Base-by-base conservation (phyloP, 2,113 vertebrate genomes). In the Emydocephalus ijimae region DNA sequence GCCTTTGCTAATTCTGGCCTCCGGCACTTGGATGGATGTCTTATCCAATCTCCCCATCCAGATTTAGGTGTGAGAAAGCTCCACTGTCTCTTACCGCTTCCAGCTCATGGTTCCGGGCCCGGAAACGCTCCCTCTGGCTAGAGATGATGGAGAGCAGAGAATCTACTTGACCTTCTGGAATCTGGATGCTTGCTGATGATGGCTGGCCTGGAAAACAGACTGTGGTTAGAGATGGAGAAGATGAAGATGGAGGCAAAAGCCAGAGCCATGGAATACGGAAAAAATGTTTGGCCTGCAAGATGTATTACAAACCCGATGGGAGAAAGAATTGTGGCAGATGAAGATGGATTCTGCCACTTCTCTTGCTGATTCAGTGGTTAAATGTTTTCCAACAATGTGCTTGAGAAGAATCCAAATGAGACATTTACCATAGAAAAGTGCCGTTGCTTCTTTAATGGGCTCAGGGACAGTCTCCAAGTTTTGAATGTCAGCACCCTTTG, bases 141-240 rank as follows among this genome's bases (percentile, higher is more conserved):
- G 99, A 99, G 97, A 99, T 99, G 98, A 99, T 99, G 96, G 99
- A 99, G 39, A 99, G 98, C 55, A 99, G 98, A 0, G 99, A 99
- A 96, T 99, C 99, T 96, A 99, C 98, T 96, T 99, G 99, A 61
- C 97, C 98, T 95, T 98, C 98, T 0, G 99, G 98, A 88, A 99
- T 97, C 0, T 95, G 29, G 34, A 95, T 21, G 10, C 95, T 89
- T 26, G 96, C 56, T 2, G 96, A 57, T 0, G 94, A 85, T 0
- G 95, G 26, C 61, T 96, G 96, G 90, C 97, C 98, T 98, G 95
- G 0, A 3, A 92, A 26, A 59, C 0, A 89, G 85, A 4, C 10
- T 5, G 11, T 50, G 26, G 74, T 81, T 81, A 81, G 34, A 43
- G 34, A 45, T 43, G n/a, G 7, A 5, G 14, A 50, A 69, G 29